phyloP scores from a whole-genome alignment of 2,113 vertebrate genomes.

The Alligator sinensis region DNA sequence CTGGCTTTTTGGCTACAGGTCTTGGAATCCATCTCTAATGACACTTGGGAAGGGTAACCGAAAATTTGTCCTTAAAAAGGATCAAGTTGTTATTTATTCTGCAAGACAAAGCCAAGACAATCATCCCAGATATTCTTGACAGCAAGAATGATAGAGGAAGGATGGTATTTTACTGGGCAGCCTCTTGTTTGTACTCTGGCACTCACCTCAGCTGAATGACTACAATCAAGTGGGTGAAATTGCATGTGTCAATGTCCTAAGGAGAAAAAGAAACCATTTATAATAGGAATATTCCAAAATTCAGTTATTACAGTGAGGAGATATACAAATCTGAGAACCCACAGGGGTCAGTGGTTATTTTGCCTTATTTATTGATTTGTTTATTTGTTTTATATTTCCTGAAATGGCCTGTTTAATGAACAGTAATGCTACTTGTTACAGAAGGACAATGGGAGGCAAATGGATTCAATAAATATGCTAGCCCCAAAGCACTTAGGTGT shows the following conservation, averaged over 20 bases:
- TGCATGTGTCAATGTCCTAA: constrained; percentile 35
- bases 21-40: constrained; percentile 9
- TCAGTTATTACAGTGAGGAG: constrained; percentile 24
- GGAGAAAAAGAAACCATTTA: constrained; percentile 50
- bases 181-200: constrained; percentile 24
- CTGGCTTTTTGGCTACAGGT: not conserved
- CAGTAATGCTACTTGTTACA: not conserved
- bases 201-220: constrained; percentile 25
- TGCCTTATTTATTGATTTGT: not conserved
- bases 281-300: constrained; percentile 44
- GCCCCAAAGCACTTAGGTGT: not conserved
- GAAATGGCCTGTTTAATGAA: constrained; percentile 9
- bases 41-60: constrained; percentile 16
- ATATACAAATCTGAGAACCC: not conserved
- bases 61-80: constrained; percentile 46
- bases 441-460: not conserved
- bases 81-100: constrained; percentile 28
- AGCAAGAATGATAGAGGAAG: constrained; percentile 46
- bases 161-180: constrained; percentile 47
- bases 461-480: not conserved
- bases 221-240: constrained; percentile 57
- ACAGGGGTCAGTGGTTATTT: not conserved
- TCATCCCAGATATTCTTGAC: constrained; percentile 19
- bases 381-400: not conserved
- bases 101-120: constrained; percentile 21